phyloP scores from a whole-genome alignment of 2,113 vertebrate species.

The Lophotis ruficrista region DNA sequence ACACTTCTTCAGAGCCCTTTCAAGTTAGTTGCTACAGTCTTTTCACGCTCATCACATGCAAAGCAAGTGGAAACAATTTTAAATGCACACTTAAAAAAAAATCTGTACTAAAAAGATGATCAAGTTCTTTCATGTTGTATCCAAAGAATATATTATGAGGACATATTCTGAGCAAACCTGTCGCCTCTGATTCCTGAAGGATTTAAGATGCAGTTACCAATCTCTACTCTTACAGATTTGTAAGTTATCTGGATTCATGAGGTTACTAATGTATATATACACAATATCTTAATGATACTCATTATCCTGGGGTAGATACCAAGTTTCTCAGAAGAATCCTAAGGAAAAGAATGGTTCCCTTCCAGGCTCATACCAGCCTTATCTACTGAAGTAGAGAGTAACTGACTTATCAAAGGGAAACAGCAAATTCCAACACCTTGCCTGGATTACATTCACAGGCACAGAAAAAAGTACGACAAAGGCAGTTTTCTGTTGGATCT shows the following conservation, averaged over 20 bases:
- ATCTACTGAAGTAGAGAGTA: not conserved
- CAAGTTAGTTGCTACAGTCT: not conserved
- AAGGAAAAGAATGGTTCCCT: not conserved
- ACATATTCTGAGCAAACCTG: not conserved
- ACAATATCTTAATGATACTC: not conserved
- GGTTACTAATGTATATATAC: not conserved
- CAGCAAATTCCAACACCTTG: not conserved
- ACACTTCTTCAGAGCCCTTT: not conserved
- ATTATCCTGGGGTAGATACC: not conserved
- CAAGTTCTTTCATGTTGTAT: not conserved
- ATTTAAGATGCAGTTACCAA: not conserved
- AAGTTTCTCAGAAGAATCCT: not conserved
- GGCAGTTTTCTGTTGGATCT: not conserved
- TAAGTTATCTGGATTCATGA: not conserved
- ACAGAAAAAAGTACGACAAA: not conserved
- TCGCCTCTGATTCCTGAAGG: not conserved
- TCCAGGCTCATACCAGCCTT: not conserved
- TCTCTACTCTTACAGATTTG: not conserved
- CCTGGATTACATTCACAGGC: not conserved
- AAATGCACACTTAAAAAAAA: not conserved
- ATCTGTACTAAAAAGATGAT: not conserved
- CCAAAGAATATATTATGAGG: not conserved
- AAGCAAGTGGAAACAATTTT: not conserved
- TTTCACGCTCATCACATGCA: not conserved
- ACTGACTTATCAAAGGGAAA: not conserved